These are phyloP conservation scores for Pachycephala philippinensis DNA, from an alignment of 2,113 vertebrate species.

Conservation along the genomic window DNA sequence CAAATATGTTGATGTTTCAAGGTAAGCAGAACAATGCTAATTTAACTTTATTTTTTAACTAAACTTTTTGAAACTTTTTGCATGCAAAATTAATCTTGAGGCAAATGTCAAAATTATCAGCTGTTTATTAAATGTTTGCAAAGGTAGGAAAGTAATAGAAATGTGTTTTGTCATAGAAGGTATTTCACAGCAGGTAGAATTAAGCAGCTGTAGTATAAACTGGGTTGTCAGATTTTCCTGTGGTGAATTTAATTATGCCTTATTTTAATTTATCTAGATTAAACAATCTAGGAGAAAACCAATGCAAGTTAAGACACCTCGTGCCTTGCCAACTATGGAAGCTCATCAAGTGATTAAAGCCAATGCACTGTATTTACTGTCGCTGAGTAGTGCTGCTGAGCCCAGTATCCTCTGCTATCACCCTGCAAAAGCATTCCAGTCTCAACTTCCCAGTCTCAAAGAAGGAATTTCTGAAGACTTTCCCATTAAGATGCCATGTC, in stretches of 20 bases:
- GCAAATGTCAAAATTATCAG: neutral
- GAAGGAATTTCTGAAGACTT: conserved; percentile 94
- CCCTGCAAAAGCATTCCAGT: conserved; percentile 87
- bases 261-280: conserved; percentile 73
- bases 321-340: conserved; percentile 96
- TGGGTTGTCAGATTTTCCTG: neutral
- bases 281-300: conserved; percentile 96
- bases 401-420: conserved; percentile 94
- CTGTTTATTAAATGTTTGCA: neutral
- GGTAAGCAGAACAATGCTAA: neutral
- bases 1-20: neutral
- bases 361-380: conserved; percentile 93
- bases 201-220: neutral
- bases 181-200: neutral
- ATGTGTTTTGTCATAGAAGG: neutral
- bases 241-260: neutral
- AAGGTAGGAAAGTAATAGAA: neutral
- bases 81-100: neutral
- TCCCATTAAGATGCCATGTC: conserved; percentile 94
- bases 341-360: conserved; percentile 98
- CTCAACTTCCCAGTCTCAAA: conserved; percentile 93
- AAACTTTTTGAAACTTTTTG: neutral
- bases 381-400: conserved; percentile 94
- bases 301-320: conserved; percentile 93
- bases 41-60: neutral